phyloP scores from a whole-genome alignment of 1,140 invertebrate genomes.

The Megathymus violae region DNA sequence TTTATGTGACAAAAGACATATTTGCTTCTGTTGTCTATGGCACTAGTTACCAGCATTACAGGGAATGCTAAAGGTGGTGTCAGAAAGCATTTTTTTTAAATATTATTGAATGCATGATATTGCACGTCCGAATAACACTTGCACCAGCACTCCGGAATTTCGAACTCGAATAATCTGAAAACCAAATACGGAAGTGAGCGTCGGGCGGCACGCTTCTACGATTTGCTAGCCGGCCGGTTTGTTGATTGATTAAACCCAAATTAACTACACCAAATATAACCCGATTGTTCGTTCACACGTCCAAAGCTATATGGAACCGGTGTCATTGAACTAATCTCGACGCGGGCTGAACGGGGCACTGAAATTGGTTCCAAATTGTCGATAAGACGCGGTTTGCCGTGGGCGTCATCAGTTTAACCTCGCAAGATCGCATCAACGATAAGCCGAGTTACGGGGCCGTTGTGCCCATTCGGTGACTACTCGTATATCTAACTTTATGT shows the following conservation, averaged over 20 bases:
- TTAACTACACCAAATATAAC: constrained; percentile 3
- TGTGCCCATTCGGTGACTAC: not conserved
- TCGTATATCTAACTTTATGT: no score
- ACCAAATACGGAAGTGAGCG: not conserved
- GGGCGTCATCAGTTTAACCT: constrained; percentile 10
- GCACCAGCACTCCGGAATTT: no score
- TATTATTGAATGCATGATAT: no score
- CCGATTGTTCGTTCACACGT: not conserved
- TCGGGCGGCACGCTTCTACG: not conserved
- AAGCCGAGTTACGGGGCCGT: constrained; percentile 2
- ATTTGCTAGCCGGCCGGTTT: not conserved
- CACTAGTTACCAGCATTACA: no score
- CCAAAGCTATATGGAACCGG: not conserved
- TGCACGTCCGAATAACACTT: no score
- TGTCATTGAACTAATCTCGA: constrained; percentile 10
- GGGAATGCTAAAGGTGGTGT: no score
- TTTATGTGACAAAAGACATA: no score
- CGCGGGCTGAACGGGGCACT: no score
- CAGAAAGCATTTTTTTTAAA: no score
- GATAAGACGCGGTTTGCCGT: constrained; percentile 1
- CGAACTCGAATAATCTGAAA: no score
- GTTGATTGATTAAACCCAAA: not conserved
- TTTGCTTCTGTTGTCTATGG: no score
- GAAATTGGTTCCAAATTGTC: not conserved
- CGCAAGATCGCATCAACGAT: constrained; percentile 36